Evolutionary conservation across 2,888 invertebrate species (phyloP), one percentile per base, ranked within the genome.

Genomic region (Hirtodrosophila histrioides): DNA sequence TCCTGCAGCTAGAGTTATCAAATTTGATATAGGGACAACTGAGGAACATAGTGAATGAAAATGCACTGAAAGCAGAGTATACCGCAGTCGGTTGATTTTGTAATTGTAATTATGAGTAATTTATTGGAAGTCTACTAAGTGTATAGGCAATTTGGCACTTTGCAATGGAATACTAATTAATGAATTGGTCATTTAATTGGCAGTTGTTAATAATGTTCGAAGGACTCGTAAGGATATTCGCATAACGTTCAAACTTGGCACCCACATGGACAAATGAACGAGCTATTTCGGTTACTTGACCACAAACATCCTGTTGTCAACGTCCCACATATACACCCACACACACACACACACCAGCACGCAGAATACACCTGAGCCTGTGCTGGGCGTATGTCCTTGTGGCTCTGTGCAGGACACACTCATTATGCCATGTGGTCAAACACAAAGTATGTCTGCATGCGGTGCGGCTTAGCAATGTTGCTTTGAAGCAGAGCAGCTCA

Each of bases 351-450:
- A 49, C 41, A 27, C 43, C 5, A 31, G 36, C 27, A 46, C 12
- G 33, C 2, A 33, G 33, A 31, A 31, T 11, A 39, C 55, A 69
- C 46, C 51, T 58, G 49, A 50, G 51, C 53, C 40, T 23, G 36
- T 39, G 10, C 39, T 55, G 55, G 43, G 50, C 48, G 67, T 37
- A 48, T 51, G 56, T 75, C 63, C 75, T 70, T 50, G n/a, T 29
- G 23, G 46, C 41, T 35, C 53, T 64, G 50, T 44, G 24, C 57
- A 57, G 78, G 55, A 77, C 54, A 69, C 66, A 53, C 73, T 80
- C 86, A 86, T 86, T 86, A 79, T 70, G 73, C 73, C 80, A 69
- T 86, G 86, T 78, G 86, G 82, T 86, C 84, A 71, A 64, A 82
- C 81, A 82, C 69, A 76, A 85, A 81, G 81, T 75, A 74, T 78